phyloP scores from a whole-genome alignment of 2,113 vertebrate genomes.

The Scytalopus superciliaris region DNA sequence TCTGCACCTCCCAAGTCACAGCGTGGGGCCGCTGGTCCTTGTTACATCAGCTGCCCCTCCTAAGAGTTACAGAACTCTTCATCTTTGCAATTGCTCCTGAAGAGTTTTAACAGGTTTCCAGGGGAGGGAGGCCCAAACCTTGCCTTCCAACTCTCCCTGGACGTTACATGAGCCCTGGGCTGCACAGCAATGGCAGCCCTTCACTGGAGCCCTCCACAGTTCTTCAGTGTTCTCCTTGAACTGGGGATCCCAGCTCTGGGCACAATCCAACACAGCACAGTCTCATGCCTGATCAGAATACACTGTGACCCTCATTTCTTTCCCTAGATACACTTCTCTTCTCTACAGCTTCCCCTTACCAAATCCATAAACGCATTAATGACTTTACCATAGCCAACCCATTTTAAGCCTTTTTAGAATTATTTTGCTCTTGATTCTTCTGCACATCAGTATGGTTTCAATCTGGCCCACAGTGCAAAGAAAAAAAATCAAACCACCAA shows the following conservation, averaged over 20 bases:
- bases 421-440: background rate
- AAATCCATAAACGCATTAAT: fast-evolving
- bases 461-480: background rate
- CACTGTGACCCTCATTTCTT: background rate
- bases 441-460: background rate
- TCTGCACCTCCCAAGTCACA: background rate
- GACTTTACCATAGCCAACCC: fast-evolving
- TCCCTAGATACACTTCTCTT: fast-evolving
- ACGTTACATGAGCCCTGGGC: fast-evolving
- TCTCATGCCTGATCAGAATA: background rate
- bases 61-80: background rate
- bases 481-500: background rate
- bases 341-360: background rate
- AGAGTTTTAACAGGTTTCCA: background rate
- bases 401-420: background rate
- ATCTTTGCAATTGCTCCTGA: background rate
- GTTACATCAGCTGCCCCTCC: background rate
- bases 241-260: background rate
- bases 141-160: background rate
- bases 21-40: background rate
- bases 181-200: background rate
- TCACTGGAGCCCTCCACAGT: background rate
- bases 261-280: background rate
- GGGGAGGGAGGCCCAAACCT: background rate
- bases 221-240: background rate